These are phyloP conservation scores for Drosophila histrio DNA, from an alignment of 2,888 invertebrate genomes.

Conservation along the genomic window DNA sequence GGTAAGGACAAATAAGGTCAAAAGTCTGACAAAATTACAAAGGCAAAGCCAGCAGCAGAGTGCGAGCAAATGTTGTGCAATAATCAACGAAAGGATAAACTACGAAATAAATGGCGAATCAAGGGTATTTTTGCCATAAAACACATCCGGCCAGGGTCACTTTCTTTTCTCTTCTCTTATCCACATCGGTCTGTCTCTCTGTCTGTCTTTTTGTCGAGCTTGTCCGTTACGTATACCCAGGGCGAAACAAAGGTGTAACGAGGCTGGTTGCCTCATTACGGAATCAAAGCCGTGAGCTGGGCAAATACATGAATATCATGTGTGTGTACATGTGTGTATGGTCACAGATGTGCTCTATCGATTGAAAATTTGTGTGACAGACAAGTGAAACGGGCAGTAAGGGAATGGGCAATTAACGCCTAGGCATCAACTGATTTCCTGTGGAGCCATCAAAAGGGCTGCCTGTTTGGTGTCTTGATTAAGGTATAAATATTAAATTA, in stretches of 20 bases:
- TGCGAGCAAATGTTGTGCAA: conserved; percentile 69
- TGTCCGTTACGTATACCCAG: conserved; percentile 25
- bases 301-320: conserved; percentile 37
- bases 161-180: conserved; percentile 23
- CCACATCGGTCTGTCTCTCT: conserved; percentile 12
- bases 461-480: conserved; percentile 59
- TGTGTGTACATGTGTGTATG: conserved; percentile 19
- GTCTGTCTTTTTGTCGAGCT: conserved; percentile 5
- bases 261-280: conserved; percentile 67
- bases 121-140: conserved; percentile 74
- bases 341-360: conserved; percentile 74
- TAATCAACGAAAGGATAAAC: conserved; percentile 81
- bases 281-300: conserved; percentile 72
- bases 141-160: conserved; percentile 65
- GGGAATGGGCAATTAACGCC: conserved; percentile 79
- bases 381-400: conserved; percentile 35
- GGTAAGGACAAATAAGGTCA: conserved; percentile 65
- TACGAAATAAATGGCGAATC: conserved; percentile 76
- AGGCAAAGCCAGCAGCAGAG: conserved; percentile 32
- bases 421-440: conserved; percentile 66
- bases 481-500: conserved; percentile 80
- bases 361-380: conserved; percentile 71
- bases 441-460: conserved; percentile 52
- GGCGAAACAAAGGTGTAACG: conserved; percentile 65
- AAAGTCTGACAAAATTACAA: conserved; percentile 67